These are phyloP conservation scores for Drosophila oshimai DNA, from an alignment of 1,140 invertebrate species.

Conservation along the genomic window DNA sequence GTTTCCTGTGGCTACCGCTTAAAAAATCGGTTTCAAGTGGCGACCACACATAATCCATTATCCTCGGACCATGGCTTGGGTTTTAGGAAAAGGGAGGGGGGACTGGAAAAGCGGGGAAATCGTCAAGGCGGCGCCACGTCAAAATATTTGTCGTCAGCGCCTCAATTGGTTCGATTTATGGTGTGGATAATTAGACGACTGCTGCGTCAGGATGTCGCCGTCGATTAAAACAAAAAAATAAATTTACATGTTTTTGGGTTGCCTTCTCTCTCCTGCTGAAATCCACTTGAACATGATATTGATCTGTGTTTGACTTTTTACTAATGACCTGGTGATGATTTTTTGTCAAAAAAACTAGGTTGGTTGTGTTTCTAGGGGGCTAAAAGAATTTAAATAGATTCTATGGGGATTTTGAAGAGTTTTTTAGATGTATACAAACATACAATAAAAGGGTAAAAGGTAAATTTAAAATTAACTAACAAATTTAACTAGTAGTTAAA, in stretches of 20 bases:
- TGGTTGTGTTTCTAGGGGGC: too few relatives aligned
- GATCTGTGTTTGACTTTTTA: not conserved
- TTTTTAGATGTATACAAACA: too few relatives aligned
- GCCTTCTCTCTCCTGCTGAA: not conserved
- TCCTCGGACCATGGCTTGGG: conserved; percentile 9
- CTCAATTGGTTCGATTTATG: conserved; percentile 69
- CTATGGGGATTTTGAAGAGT: too few relatives aligned
- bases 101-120: conserved; percentile 7
- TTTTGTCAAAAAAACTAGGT: not conserved
- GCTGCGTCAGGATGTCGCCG: conserved; percentile 67
- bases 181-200: conserved; percentile 58
- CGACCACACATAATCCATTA: conserved; percentile 72
- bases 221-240: conserved; percentile 40
- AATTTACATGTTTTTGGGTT: conserved; percentile 23
- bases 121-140: conserved; percentile 58
- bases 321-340: conserved; percentile 39
- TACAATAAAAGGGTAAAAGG: too few relatives aligned
- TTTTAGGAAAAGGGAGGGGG: conserved; percentile 3
- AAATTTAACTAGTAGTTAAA: too few relatives aligned
- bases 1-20: conserved; percentile 45
- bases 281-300: conserved; percentile 51
- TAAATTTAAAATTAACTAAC: too few relatives aligned
- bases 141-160: conserved; percentile 78
- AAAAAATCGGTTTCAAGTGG: conserved; percentile 56
- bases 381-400: not conserved